Percentiles rank a stretch among this genome's conserved stretches.
Conservation (phyloP, 1,140 invertebrate genomes). For the Chionoecetes opilio region DNA sequence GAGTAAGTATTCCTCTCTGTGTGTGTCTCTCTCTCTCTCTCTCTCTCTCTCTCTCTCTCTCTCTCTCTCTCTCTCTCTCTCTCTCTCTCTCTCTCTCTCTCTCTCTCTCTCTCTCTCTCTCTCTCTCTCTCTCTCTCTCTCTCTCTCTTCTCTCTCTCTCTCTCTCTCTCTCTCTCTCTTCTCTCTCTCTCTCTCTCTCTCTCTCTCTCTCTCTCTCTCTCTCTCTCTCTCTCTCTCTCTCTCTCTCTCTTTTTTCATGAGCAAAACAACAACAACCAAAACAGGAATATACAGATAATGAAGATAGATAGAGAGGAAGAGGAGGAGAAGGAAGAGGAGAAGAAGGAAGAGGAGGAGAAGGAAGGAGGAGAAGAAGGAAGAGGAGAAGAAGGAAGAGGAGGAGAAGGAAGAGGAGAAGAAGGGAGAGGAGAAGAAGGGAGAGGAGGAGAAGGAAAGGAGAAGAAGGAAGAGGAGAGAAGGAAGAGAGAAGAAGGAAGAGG, state of each 20-base stretch:
- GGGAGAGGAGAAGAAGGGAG: not conserved
- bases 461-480: too few species aligned
- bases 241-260: too few species aligned
- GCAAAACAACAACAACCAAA: too few species aligned
- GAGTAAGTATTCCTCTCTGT: not conserved
- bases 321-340: slow-evolving; percentile 33
- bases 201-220: too few species aligned
- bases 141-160: slow-evolving; percentile 40
- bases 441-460: not conserved
- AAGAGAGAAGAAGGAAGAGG: not conserved
- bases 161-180: slow-evolving; percentile 44
- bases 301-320: slow-evolving; percentile 43
- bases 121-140: slow-evolving; percentile 42
- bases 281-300: too few species aligned
- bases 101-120: slow-evolving; percentile 24
- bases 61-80: slow-evolving; percentile 53
- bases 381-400: too few species aligned
- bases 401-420: not conserved
- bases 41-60: slow-evolving; percentile 62
- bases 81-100: slow-evolving; percentile 48
- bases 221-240: too few species aligned
- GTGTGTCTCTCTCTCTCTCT: slow-evolving; percentile 62
- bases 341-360: not conserved
- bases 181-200: too few species aligned
- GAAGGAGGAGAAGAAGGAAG: not conserved